Percentiles rank a stretch among this genome's conserved stretches.
These are phyloP conservation scores for Sycobia sp. DNA, from an alignment of 1,140 invertebrate species.

Conservation along the genomic window DNA sequence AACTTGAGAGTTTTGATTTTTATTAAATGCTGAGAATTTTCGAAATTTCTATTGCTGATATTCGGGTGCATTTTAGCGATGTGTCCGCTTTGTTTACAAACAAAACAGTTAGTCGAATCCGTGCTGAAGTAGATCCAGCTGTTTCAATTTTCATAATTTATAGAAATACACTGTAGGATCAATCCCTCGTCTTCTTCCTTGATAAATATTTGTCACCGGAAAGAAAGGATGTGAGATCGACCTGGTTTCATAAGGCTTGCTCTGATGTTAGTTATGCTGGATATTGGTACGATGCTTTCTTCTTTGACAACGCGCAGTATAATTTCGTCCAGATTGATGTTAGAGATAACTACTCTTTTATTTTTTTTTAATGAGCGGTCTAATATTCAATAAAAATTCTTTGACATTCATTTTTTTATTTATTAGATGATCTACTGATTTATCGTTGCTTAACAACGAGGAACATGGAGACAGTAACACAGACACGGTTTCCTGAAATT, in stretches of 20 bases:
- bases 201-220: slow-evolving; percentile 7
- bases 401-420: too few relatives aligned
- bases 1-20: too few relatives aligned
- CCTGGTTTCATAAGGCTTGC: not conserved
- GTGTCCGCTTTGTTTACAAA: too few relatives aligned
- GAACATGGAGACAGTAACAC: too few relatives aligned
- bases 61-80: not conserved
- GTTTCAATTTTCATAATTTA: not conserved
- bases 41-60: not conserved
- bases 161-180: not conserved
- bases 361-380: slow-evolving; percentile 9
- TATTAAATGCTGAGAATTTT: too few relatives aligned
- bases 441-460: too few relatives aligned
- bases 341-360: slow-evolving; percentile 13
- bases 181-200: not conserved
- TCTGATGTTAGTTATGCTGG: not conserved
- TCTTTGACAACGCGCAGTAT: not conserved
- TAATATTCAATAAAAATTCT: not conserved
- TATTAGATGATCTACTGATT: too few relatives aligned
- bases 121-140: not conserved
- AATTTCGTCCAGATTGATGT: not conserved
- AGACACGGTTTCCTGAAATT: too few relatives aligned
- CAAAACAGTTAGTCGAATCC: too few relatives aligned
- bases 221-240: not conserved
- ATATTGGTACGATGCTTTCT: not conserved